These are phyloP conservation scores for Diarsia dahlii DNA, from an alignment of 2,888 invertebrate species.

Conservation along the genomic window DNA sequence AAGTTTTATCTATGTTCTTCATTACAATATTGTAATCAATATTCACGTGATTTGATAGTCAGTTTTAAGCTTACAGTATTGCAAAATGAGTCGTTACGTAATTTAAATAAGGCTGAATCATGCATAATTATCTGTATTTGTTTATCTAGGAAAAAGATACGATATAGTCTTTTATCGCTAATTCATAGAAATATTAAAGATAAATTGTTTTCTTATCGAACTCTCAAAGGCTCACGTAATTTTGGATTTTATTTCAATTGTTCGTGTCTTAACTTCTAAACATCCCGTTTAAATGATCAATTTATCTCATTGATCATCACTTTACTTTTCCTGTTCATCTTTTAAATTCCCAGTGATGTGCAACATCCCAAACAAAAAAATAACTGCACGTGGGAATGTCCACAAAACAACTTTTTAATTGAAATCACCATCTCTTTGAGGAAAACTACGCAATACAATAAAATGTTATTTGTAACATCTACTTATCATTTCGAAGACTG, in stretches of 20 bases:
- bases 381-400: neutral
- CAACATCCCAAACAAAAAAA: neutral
- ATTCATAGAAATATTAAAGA: constrained; percentile 25
- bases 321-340: neutral
- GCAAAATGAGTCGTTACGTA: constrained; percentile 22
- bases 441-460: constrained; percentile 16
- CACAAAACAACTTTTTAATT: neutral
- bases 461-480: constrained; percentile 6
- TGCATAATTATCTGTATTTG: neutral
- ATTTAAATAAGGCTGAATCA: constrained; percentile 18
- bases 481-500: constrained; percentile 16
- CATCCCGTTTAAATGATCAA: neutral
- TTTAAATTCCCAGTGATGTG: neutral
- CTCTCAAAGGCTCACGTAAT: constrained; percentile 35
- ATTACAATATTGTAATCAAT: constrained; percentile 15
- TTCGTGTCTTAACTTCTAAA: neutral
- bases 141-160: constrained; percentile 36
- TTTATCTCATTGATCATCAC: neutral
- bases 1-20: constrained; percentile 5
- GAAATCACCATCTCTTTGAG: neutral
- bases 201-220: constrained; percentile 20
- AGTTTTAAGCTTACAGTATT: constrained; percentile 1
- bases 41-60: constrained; percentile 16
- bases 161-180: constrained; percentile 28
- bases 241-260: constrained; percentile 14